phyloP scores from a whole-genome alignment of 1,140 invertebrate species.

The Drosophila kikkawai region DNA sequence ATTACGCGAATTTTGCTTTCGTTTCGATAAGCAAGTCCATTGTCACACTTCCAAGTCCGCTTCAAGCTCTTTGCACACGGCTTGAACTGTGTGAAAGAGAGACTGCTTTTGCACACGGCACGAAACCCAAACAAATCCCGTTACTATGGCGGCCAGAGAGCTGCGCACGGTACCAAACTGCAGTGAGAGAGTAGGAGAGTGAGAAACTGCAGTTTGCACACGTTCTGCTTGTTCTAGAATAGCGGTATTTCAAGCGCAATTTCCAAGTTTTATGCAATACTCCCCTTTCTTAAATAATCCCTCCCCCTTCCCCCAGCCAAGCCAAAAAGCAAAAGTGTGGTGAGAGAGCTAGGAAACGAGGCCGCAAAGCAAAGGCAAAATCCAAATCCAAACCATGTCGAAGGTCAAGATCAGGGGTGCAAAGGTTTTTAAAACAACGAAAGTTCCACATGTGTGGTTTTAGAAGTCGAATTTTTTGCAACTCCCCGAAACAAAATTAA shows the following conservation, averaged over 20 bases:
- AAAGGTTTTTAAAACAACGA: slow-evolving; percentile 34
- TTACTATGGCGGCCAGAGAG: slow-evolving; percentile 64
- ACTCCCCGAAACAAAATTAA: neutral
- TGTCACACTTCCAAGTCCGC: slow-evolving; percentile 25
- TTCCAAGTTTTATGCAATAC: slow-evolving; percentile 30
- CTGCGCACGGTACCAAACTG: slow-evolving; percentile 68
- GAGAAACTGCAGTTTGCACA: slow-evolving; percentile 61
- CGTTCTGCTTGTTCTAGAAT: slow-evolving; percentile 47
- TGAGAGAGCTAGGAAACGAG: slow-evolving; percentile 35
- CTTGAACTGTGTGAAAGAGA: slow-evolving; percentile 22
- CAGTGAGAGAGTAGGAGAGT: slow-evolving; percentile 5
- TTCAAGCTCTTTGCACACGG: slow-evolving; percentile 68
- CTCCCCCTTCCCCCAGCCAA: slow-evolving; percentile 2
- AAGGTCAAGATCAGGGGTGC: slow-evolving; percentile 41
- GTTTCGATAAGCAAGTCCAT: slow-evolving; percentile 10
- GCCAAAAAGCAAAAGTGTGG: slow-evolving; percentile 44
- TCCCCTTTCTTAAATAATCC: slow-evolving; percentile 1
- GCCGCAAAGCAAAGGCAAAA: slow-evolving; percentile 13
- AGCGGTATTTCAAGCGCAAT: slow-evolving; percentile 22
- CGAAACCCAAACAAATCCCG: slow-evolving; percentile 74
- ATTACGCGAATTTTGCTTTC: slow-evolving; percentile 44
- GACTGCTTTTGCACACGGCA: slow-evolving; percentile 71
- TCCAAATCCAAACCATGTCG: slow-evolving; percentile 6
- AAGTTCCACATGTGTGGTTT: neutral
- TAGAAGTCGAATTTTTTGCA: neutral